Evolutionary conservation across 2,797 vertebrate genomes (phyloP), one percentile per base, ranked within the genome.

Genomic region (Diplodus puntazzo): DNA sequence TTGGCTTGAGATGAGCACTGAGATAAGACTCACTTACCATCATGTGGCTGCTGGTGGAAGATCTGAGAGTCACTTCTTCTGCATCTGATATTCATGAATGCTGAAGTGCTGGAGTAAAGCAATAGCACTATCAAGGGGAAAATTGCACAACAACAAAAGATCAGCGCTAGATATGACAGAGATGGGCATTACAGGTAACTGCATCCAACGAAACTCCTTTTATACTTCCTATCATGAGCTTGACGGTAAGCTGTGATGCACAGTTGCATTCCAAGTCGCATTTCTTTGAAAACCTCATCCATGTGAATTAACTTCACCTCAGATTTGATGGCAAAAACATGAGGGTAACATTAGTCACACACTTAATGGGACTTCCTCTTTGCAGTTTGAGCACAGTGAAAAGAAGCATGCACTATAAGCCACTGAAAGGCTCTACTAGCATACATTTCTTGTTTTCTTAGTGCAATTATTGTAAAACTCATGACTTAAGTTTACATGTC

Each of bases 31-130:
- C 23, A 57, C 60, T 73, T 63, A 48, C 63, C 17, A 30, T 71
- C 55, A 70, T 50, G 53, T 76, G 53, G 68, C 50, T 62, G 58
- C 46, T 76, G 49, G 27, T 58, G 53, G 54, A 66, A 76, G 68
- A 85, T 78, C 80, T 70, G 62, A 89, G 79, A 64, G 54, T 74
- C 64, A 76, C 53, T 52, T 43, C 52, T 43, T 74, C 45, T 62
- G 30, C 45, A n/a, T 69, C 34, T 69, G 50, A 64, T 57, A 49
- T 42, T 45, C 57, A 76, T 50, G 23, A 64, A 48, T 79, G 83
- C 50, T 71, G n/a, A 85, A 79, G 69, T 49, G 72, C 49, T 67
- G 49, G 21, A 62, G 63, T 73, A 58, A 80, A 83, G 75, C 27
- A 75, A 77, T 52, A 55, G 67, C 54, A 79, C 21, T 50, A 49